Evolutionary conservation across 1,140 invertebrate genomes (phyloP).

Genomic region (Leucophenga varia): DNA sequence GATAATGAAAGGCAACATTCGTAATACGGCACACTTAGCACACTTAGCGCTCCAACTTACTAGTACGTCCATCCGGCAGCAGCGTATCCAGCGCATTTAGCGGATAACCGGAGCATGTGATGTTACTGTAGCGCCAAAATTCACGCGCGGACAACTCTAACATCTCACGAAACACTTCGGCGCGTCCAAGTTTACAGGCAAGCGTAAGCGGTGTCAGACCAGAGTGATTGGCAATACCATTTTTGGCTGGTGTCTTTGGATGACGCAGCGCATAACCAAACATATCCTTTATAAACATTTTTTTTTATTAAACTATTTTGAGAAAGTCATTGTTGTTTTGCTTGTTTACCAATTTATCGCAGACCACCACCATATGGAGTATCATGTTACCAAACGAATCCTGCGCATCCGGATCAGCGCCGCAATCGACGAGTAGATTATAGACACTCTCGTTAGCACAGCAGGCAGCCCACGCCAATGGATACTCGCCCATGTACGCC

Average conservation of each 20-base stretch:
- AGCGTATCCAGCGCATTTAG: constrained; percentile 95
- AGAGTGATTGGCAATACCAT: constrained; percentile 83
- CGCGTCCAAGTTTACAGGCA: constrained; percentile 92
- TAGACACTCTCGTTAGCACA: constrained; percentile 97
- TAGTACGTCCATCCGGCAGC: constrained; percentile 88
- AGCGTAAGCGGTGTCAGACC: constrained; percentile 93
- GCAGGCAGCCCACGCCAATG: constrained; percentile 94
- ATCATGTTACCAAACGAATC: constrained; percentile 95
- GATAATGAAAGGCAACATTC: not conserved
- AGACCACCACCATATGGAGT: constrained; percentile 97
- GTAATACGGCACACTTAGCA: not conserved
- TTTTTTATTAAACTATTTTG: not conserved
- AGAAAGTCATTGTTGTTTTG: too few species aligned
- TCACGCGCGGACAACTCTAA: constrained; percentile 92
- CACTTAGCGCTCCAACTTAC: constrained; percentile 74
- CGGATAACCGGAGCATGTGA: constrained; percentile 98
- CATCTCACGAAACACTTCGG: constrained; percentile 97
- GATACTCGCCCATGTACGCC: constrained; percentile 94
- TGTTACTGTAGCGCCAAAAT: constrained; percentile 98
- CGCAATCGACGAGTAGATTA: constrained; percentile 87
- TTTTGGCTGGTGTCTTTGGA: constrained; percentile 87
- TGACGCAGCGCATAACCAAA: constrained; percentile 96
- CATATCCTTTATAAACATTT: constrained; percentile 77
- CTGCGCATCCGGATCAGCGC: constrained; percentile 89
- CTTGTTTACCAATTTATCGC: constrained; percentile 85